A percentile compares a stretch with the other conserved stretches of the same genome.
phyloP scores from a whole-genome alignment of 1,140 invertebrate genomes.

The Capitella teleta region DNA sequence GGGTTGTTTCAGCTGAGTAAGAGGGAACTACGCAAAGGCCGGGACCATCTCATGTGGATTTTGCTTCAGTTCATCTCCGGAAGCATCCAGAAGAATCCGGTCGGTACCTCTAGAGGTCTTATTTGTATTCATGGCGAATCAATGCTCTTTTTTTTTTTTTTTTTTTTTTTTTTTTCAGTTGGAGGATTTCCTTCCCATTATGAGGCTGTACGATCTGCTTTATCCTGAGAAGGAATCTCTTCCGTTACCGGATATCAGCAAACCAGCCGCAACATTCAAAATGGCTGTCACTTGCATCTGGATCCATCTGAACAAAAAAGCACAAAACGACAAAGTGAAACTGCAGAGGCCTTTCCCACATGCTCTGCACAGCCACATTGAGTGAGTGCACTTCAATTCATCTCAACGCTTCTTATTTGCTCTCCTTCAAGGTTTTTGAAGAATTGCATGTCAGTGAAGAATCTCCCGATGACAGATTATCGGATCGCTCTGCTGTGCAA shows the following conservation, averaged over 20 bases:
- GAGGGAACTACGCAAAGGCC: slow-evolving; percentile 69
- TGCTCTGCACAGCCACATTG: slow-evolving; percentile 63
- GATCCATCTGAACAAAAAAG: slow-evolving; percentile 90
- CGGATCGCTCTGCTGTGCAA: slow-evolving; percentile 84
- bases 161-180: slow-evolving; percentile 45
- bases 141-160: too few relatives aligned
- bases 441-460: slow-evolving; percentile 45
- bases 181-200: slow-evolving; percentile 77
- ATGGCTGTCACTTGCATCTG: slow-evolving; percentile 91
- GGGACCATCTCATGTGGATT: slow-evolving; percentile 95
- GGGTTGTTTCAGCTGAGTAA: slow-evolving; percentile 53
- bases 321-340: slow-evolving; percentile 57
- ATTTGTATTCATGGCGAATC: neutral
- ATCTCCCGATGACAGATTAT: slow-evolving; percentile 55
- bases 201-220: slow-evolving; percentile 80
- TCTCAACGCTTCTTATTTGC: neutral
- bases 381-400: slow-evolving; percentile 22
- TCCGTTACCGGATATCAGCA: slow-evolving; percentile 75
- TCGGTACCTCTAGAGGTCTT: too few relatives aligned
- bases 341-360: slow-evolving; percentile 68
- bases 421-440: slow-evolving; percentile 56
- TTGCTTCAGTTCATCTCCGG: slow-evolving; percentile 93
- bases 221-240: slow-evolving; percentile 85
- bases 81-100: slow-evolving; percentile 86
- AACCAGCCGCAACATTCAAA: slow-evolving; percentile 71